Percentiles rank a stretch among this genome's conserved stretches.
Evolutionary conservation across 2,113 vertebrate species (phyloP).

Genomic region (Bothrops jararaca): DNA sequence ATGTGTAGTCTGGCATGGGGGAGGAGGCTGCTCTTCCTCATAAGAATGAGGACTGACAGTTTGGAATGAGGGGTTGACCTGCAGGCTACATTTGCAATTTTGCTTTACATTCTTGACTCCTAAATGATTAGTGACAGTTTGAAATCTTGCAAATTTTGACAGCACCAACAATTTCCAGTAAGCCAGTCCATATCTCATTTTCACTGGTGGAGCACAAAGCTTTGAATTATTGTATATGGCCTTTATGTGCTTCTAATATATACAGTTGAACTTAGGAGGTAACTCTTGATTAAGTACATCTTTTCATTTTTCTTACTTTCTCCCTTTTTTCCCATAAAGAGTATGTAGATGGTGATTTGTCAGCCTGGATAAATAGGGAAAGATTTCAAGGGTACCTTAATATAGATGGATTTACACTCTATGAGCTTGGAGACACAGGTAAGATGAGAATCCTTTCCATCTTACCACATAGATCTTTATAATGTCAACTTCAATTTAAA

Average conservation of each 20-base stretch:
- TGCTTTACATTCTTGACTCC: neutral
- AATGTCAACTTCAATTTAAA: neutral
- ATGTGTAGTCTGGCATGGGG: neutral
- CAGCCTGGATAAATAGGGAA: constrained; percentile 91
- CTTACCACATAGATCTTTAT: neutral
- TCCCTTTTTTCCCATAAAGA: constrained; percentile 68
- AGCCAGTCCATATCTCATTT: neutral
- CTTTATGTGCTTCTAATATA: neutral
- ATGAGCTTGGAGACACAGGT: constrained; percentile 98
- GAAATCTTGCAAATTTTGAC: neutral
- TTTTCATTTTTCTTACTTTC: neutral
- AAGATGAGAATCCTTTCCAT: constrained; percentile 3
- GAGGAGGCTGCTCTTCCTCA: neutral
- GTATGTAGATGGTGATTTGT: constrained; percentile 90
- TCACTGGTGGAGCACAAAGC: neutral
- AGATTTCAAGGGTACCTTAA: constrained; percentile 91
- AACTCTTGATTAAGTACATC: neutral
- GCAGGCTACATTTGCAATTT: neutral
- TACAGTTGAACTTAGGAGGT: neutral
- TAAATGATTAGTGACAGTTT: neutral
- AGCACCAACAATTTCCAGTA: neutral
- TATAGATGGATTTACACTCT: constrained; percentile 91
- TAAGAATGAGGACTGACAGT: neutral
- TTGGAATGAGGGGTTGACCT: neutral
- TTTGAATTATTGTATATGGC: neutral